phyloP scores from a whole-genome alignment of 2,797 vertebrate species.

The Parauchenoglanis ngamensis region DNA sequence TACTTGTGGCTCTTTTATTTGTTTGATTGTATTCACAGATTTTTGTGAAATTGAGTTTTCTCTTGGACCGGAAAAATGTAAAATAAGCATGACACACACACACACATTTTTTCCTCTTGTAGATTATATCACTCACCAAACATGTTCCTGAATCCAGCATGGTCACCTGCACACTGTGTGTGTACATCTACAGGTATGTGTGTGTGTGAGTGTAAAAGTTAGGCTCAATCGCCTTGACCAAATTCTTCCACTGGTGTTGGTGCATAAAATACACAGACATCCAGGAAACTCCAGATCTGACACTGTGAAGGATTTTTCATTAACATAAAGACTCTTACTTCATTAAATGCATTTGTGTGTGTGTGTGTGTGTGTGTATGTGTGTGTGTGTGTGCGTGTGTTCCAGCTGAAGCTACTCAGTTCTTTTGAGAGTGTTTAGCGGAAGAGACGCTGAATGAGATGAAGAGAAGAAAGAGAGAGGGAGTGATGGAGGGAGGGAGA shows the following conservation, averaged over 20 bases:
- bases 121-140: neutral
- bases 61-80: too few species aligned
- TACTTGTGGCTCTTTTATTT: too few species aligned
- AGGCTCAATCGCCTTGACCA: too few species aligned
- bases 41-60: too few species aligned
- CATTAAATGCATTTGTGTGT: neutral
- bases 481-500: constrained; percentile 49
- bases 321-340: too few species aligned
- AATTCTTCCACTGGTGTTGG: too few species aligned
- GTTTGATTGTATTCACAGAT: too few species aligned
- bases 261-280: too few species aligned
- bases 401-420: neutral
- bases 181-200: neutral
- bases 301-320: too few species aligned
- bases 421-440: constrained; percentile 11
- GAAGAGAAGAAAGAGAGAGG: constrained; percentile 18
- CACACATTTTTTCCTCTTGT: constrained; percentile 7
- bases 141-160: neutral
- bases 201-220: neutral
- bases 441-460: constrained; percentile 26
- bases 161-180: neutral
- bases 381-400: neutral
- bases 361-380: neutral
- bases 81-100: too few species aligned
- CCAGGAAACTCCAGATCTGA: too few species aligned